phyloP scores from a whole-genome alignment of 1,140 invertebrate genomes.

The Brachionus asplanchnoidis region DNA sequence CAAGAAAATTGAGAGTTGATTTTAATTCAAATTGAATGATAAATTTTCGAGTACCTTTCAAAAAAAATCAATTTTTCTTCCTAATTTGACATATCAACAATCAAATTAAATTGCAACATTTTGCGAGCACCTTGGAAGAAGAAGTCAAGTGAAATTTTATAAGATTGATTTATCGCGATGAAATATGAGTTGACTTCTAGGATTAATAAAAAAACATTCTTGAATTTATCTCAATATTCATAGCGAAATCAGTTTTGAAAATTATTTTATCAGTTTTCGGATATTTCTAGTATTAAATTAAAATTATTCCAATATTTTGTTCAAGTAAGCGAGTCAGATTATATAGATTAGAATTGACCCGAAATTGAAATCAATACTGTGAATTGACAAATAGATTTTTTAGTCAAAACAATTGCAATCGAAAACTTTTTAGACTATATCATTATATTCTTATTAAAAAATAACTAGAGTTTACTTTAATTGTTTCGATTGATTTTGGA shows the following conservation, averaged over 20 bases:
- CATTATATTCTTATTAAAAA: not conserved
- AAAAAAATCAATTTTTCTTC: slow-evolving; percentile 14
- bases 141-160: not conserved
- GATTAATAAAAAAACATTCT: not conserved
- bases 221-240: not conserved
- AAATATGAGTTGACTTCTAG: not conserved
- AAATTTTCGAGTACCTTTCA: slow-evolving; percentile 8
- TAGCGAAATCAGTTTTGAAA: not conserved
- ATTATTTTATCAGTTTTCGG: slow-evolving; percentile 22
- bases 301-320: slow-evolving; percentile 11
- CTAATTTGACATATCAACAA: not conserved
- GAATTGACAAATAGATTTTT: slow-evolving; percentile 1
- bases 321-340: slow-evolving; percentile 30
- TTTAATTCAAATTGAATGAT: not conserved
- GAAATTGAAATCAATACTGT: not conserved
- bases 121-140: not conserved
- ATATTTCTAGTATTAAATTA: slow-evolving; percentile 16
- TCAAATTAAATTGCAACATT: not conserved
- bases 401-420: not conserved
- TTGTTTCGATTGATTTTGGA: not conserved
- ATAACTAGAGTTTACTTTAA: not conserved
- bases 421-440: not conserved
- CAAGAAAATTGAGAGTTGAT: not conserved
- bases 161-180: not conserved
- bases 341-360: not conserved